Evolutionary conservation across 2,888 invertebrate species (phyloP), one percentile per base, ranked within the genome.

Genomic region (Congeria kusceri): DNA sequence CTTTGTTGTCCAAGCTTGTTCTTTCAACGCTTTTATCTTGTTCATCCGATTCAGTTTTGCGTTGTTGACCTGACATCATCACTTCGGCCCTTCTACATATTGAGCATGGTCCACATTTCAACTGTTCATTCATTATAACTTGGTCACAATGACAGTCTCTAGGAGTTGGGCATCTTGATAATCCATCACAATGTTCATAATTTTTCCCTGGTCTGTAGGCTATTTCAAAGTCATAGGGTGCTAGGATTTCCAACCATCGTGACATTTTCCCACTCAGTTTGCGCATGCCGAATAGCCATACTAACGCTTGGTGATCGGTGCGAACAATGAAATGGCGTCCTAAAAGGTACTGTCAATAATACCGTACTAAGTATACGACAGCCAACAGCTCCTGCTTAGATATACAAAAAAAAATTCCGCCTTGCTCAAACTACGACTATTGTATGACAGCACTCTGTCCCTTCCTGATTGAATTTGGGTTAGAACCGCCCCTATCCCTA

Each of bases 301-400:
- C 49, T 15, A 29, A 32, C 4, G 28, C 53, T 20, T 53, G 53
- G 53, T 53, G 53, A 25, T 53, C 53, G 7, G 53, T 53, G 23
- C 53, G 20, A 32, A 61, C 61, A 4, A 32, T 18, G 23, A 61
- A 61, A 20, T n/a, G 20, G 32, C 61, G 15, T 18, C 32, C 61
- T 3, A 66, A 27, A 9, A 73, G 23, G n/a, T 73, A 73, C 58
- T 73, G 72, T 39, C 72, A 25, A 49, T 59, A 73, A 32, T 73
- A 66, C 23, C 59, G 39, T 13, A 59, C 29, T 49, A 73, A 73
- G 39, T 49, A 66, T 25, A 28, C 27, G 1, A 73, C 47, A 23
- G 72, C 72, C 18, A 73, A 49, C 4, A 73, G 65, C 29, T 73
- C 72, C 28, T 65, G 39, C 47, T 66, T 59, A 7, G 39, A 32